phyloP scores from a whole-genome alignment of 2,113 vertebrate species.

The Paratilapia polleni region DNA sequence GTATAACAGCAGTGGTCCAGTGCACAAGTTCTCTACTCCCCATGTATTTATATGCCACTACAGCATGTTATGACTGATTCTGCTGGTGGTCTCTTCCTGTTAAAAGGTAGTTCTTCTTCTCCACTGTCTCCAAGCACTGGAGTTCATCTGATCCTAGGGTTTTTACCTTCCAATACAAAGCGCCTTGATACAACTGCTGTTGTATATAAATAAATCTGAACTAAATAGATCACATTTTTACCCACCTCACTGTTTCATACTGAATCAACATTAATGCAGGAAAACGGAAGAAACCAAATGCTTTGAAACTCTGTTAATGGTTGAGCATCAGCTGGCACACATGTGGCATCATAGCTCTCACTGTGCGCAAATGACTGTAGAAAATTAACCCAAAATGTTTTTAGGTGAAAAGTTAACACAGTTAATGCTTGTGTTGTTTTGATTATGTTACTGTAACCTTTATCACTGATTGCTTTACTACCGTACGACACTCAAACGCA shows the following conservation, averaged over 20 bases:
- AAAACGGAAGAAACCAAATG: neutral
- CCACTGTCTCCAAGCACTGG: accelerated
- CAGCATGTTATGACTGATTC: accelerated
- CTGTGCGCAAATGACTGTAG: neutral
- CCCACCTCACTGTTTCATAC: neutral
- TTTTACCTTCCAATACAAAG: neutral
- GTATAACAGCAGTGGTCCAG: too few species aligned
- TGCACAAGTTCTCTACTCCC: neutral
- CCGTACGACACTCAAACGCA: too few species aligned
- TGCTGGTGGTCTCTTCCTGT: neutral
- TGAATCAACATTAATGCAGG: neutral
- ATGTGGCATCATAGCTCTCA: neutral
- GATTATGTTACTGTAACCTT: neutral
- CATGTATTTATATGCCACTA: neutral
- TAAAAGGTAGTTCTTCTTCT: neutral
- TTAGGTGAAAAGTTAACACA: neutral
- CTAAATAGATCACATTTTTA: neutral
- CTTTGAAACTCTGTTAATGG: conserved; percentile 30
- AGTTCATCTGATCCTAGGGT: accelerated
- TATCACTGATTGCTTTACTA: too few species aligned
- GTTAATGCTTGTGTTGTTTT: neutral
- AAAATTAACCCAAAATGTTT: conserved; percentile 25
- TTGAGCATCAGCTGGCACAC: neutral
- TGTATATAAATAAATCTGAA: too few species aligned
- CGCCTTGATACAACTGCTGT: too few species aligned